Evolutionary conservation across 2,888 invertebrate genomes (phyloP), one percentile per base, ranked within the genome.

Genomic region (Andrena bicolor): DNA sequence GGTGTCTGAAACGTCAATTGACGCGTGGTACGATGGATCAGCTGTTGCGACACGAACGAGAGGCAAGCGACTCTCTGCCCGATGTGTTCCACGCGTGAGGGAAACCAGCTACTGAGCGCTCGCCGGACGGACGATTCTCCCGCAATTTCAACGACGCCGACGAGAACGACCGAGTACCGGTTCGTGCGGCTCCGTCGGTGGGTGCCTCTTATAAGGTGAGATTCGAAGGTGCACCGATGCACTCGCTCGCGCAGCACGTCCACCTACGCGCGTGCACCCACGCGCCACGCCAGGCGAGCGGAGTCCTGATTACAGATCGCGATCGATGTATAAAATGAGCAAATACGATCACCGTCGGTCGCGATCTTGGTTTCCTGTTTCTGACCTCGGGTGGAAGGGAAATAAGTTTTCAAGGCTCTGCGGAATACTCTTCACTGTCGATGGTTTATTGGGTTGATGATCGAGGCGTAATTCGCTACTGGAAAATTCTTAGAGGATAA

Each of bases 151-250:
- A 32, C 58, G 58, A 56, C 61, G 6, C 35, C n/a, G 61, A 51
- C 83, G 77, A 61, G 53, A 75, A 61, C 56, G 58, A 49, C 78
- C 83, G 83, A 83, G 53, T 35, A 79, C 48, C 75, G 64, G 63
- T 69, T 83, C 82, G 83, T 82, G 82, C 49, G 32, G 30, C 56
- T 81, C 41, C 81, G 77, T 35, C 69, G 48, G 2, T 48, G 23
- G 7, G 76, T 82, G 72, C 61, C 77, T 86, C 82, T 66, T 86
- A 86, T 84, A 88, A 86, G 87, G 86, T 56, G 69, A 74, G 84
- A 80, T 48, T 48, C 77, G 49, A 76, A 53, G 64, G 61, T 64
- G 65, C 61, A 77, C 76, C 53, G 73, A 60, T 82, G 60, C 60
- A 41, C 77, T 66, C 72, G 68, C 53, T 64, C 53, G 68, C 48